Conservation (phyloP, 1,140 invertebrate species). For the Venustaconcha ellipsiformis region DNA sequence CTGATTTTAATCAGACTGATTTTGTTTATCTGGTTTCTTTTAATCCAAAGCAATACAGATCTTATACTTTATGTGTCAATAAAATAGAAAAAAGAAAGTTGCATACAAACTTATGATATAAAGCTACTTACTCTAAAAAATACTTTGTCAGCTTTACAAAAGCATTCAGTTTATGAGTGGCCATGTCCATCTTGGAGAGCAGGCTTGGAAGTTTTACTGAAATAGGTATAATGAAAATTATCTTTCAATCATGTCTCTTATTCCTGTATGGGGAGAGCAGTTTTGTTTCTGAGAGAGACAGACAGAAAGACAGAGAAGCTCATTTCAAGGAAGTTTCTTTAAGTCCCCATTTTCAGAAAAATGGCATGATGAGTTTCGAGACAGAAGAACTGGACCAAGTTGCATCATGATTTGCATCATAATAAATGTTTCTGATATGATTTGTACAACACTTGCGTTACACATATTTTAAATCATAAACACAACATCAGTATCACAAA, state of each 20-base stretch:
- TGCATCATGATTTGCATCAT: too few species aligned
- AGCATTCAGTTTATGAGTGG: constrained; percentile 22
- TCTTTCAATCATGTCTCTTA: neutral
- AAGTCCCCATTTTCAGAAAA: too few species aligned
- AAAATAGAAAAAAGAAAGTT: too few species aligned
- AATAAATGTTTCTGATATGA: too few species aligned
- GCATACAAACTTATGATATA: too few species aligned
- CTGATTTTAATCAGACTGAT: too few species aligned
- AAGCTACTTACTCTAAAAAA: constrained; percentile 24
- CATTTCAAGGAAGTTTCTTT: neutral
- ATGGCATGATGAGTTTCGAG: neutral
- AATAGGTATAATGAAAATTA: neutral
- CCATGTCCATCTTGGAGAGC: constrained; percentile 21
- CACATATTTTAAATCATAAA: too few species aligned
- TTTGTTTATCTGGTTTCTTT: too few species aligned
- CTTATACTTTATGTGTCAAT: too few species aligned
- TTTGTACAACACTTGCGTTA: too few species aligned
- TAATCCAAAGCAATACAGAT: too few species aligned
- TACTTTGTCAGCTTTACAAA: constrained; percentile 20
- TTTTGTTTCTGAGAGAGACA: neutral
- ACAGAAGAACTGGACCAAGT: neutral
- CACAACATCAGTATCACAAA: too few species aligned
- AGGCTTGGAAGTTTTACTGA: constrained; percentile 25
- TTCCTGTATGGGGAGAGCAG: neutral
- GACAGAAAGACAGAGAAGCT: neutral